A percentile compares a stretch with the other conserved stretches of the same genome.
Conservation (phyloP, 2,113 vertebrate species). For the Ailuropoda melanoleuca region DNA sequence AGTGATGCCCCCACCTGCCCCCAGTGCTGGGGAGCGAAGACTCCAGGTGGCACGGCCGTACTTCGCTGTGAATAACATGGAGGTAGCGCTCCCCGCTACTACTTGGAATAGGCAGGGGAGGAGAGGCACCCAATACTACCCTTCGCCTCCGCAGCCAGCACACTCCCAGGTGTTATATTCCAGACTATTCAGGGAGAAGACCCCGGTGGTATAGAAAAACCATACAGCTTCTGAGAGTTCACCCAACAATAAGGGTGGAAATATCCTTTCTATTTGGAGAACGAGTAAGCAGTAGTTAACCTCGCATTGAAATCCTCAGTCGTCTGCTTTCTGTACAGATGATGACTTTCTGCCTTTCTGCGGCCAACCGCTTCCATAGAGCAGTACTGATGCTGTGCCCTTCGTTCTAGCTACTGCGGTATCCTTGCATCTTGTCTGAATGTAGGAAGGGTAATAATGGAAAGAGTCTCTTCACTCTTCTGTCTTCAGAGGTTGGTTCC, state of each 20-base stretch:
- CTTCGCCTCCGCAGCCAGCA: not conserved
- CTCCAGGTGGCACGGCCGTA: slow-evolving; percentile 1
- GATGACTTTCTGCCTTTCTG: slow-evolving; percentile 29
- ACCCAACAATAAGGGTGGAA: not conserved
- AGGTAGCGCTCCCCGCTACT: not conserved
- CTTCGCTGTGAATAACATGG: not conserved
- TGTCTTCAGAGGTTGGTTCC: not conserved
- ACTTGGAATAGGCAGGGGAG: not conserved
- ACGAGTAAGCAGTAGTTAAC: not conserved
- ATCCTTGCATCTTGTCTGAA: not conserved
- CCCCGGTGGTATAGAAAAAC: not conserved
- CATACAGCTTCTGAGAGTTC: not conserved
- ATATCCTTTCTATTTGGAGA: not conserved
- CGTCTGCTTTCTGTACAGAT: slow-evolving; percentile 8
- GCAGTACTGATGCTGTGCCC: not conserved
- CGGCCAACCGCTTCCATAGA: not conserved
- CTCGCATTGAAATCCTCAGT: not conserved
- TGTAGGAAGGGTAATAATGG: not conserved
- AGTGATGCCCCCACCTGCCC: not conserved
- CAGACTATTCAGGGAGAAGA: not conserved
- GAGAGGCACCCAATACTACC: not conserved
- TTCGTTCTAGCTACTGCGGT: not conserved
- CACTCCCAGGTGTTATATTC: not conserved
- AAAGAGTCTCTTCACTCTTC: not conserved
- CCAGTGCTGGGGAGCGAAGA: not conserved